Evolutionary conservation across 2,888 invertebrate genomes (phyloP), one percentile per base, ranked within the genome.

Genomic region (Sphaeridia pumilis): DNA sequence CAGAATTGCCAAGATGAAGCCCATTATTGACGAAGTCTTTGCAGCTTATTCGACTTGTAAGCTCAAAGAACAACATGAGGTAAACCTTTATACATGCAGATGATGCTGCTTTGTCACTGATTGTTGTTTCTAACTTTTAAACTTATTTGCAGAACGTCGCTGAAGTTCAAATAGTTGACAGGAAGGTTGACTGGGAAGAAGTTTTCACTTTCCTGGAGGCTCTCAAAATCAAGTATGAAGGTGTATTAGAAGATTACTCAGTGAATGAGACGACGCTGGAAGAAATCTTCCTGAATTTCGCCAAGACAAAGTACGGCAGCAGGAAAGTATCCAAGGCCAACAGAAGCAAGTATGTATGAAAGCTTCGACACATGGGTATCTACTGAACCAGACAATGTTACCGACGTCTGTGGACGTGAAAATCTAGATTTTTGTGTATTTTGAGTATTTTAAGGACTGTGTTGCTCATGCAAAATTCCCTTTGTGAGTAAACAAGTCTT

Each of bases 31-130:
- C 0, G 72, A 74, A 34, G 72, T 84, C 4, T 71, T 74, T 2
- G 59, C 69, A 2, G 72, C 72, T 28, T 79, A 82, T 65, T 70
- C 75, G 2, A 69, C 70, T 14, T 78, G 81, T 62, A 73, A 75
- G 1, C 71, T 84, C 3, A 80, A 79, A 48, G 86, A 87, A 61
- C 78, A 82, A 63, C 83, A 85, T 67, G 74, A 76, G 72, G 79
- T 81, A 72, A n/a, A n/a, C n/a, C n/a, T n/a, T n/a, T n/a, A n/a
- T n/a, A n/a, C n/a, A n/a, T n/a, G n/a, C n/a, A n/a, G n/a, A n/a
- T n/a, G n/a, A n/a, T n/a, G n/a, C n/a, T n/a, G n/a, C n/a, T n/a
- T n/a, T n/a, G n/a, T n/a, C n/a, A n/a, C n/a, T n/a, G n/a, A n/a
- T n/a, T n/a, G n/a, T n/a, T n/a, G n/a, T n/a, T n/a, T n/a, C n/a